These are phyloP conservation scores for Drosophila longiperda DNA, from an alignment of 2,888 invertebrate species.

Conservation along the genomic window DNA sequence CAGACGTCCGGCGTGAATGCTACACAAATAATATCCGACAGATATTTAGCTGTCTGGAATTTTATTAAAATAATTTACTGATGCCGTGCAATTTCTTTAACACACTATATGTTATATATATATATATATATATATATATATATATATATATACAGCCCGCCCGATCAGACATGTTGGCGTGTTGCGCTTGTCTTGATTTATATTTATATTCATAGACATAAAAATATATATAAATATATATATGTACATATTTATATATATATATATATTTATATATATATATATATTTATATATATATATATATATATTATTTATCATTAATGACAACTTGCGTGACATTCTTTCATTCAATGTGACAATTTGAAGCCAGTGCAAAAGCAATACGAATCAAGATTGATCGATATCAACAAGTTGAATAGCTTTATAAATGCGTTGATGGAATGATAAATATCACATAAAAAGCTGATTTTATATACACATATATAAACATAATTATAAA, in stretches of 20 bases:
- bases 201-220: conserved; percentile 36
- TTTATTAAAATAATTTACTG: conserved; percentile 69
- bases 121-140: neutral
- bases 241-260: neutral
- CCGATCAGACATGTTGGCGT: conserved; percentile 18
- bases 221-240: neutral
- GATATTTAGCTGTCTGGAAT: conserved; percentile 69
- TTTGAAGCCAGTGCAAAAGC: conserved; percentile 36
- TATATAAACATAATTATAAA: neutral
- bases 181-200: conserved; percentile 33
- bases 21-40: conserved; percentile 25
- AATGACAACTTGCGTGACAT: conserved; percentile 66
- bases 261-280: conserved; percentile 14
- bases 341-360: conserved; percentile 66
- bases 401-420: conserved; percentile 15
- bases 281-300: conserved; percentile 21
- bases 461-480: fast-evolving
- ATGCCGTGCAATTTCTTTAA: conserved; percentile 42
- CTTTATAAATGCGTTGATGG: neutral
- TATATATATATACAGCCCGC: neutral
- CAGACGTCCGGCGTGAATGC: conserved; percentile 33
- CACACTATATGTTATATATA: neutral
- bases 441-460: conserved; percentile 2
- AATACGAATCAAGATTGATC: conserved; percentile 30
- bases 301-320: conserved; percentile 48